Evolutionary conservation across 1,140 invertebrate species (phyloP), one percentile per base, ranked within the genome.

Genomic region (Dufourea novaeangliae): DNA sequence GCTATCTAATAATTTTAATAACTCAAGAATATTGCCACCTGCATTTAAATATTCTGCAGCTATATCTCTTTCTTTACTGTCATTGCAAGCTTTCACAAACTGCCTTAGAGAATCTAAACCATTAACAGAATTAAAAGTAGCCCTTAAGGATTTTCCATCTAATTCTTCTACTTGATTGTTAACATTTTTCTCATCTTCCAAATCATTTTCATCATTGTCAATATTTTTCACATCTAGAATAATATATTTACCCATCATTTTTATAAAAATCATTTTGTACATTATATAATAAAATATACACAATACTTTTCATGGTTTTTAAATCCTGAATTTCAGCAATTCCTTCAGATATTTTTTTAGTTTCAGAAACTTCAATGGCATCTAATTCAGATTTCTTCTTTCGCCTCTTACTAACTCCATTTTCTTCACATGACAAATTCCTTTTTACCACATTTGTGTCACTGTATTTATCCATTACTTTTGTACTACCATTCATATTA

Each of bases 11-110:
- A 95, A 85, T 79, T 91, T 90, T 20, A 95, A 83, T 57, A 96
- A 93, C 89, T 96, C 95, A 61, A 95, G 91, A 2, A 95, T 93
- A 85, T 93, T 96, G 0, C 95, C 95, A 32, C 95, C 94, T 75
- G 90, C 89, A 78, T 94, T 92, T n/a, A 96, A 91, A 88, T 95
- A 96, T 78, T 95, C 93, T 17, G 93, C 89, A 63, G 95, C 92
- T 59, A 94, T 93, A 86, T 95, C 94, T 25, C 79, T 86, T 82
- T 93, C 82, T 88, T 91, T 86, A 27, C 87, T 81, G 64, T 89
- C 69, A 17, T 83, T 85, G 32, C 84, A 88, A 17, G 86, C 59
- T 10, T 61, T 76, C 10, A 90, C 41, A 67, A 90, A 90, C 50
- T 79, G 86, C 37, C 34, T 74, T 50, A 90, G 56, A 0, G 20